A percentile compares a stretch with the other conserved stretches of the same genome.
Evolutionary conservation across 1,140 invertebrate genomes (phyloP).

Genomic region (Cardiocondyla obscurior): DNA sequence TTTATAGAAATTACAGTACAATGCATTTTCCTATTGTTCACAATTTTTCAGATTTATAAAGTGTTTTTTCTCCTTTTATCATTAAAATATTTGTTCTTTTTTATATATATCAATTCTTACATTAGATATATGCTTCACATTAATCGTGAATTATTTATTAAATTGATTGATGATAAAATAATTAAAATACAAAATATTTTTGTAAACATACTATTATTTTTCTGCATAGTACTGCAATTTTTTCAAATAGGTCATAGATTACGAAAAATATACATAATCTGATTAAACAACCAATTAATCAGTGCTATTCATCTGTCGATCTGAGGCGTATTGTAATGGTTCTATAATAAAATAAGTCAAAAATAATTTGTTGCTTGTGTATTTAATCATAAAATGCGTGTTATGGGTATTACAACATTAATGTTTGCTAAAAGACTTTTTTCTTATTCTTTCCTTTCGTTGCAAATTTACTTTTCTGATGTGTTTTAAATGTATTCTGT

Average conservation of each 20-base stretch:
- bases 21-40: slow-evolving; percentile 51
- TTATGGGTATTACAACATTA: slow-evolving; percentile 44
- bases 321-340: slow-evolving; percentile 79
- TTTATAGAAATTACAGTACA: slow-evolving; percentile 79
- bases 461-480: slow-evolving; percentile 4
- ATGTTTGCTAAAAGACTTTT: slow-evolving; percentile 43
- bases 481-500: slow-evolving; percentile 70
- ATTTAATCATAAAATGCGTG: slow-evolving; percentile 54
- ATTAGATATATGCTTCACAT: neutral
- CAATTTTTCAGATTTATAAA: slow-evolving; percentile 37
- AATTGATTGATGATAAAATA: neutral
- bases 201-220: slow-evolving; percentile 16
- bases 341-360: slow-evolving; percentile 80
- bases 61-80: neutral
- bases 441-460: slow-evolving; percentile 41
- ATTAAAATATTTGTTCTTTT: slow-evolving; percentile 5
- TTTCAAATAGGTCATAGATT: slow-evolving; percentile 68
- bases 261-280: slow-evolving; percentile 69
- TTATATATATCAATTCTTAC: slow-evolving; percentile 11
- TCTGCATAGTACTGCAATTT: slow-evolving; percentile 72
- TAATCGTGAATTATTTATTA: neutral
- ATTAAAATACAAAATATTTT: slow-evolving; percentile 23
- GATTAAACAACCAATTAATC: slow-evolving; percentile 72
- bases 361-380: slow-evolving; percentile 60
- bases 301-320: slow-evolving; percentile 77